Percentiles rank a stretch among this genome's conserved stretches.
Conservation (phyloP, 1,140 invertebrate species). For the Bombus consobrinus region DNA sequence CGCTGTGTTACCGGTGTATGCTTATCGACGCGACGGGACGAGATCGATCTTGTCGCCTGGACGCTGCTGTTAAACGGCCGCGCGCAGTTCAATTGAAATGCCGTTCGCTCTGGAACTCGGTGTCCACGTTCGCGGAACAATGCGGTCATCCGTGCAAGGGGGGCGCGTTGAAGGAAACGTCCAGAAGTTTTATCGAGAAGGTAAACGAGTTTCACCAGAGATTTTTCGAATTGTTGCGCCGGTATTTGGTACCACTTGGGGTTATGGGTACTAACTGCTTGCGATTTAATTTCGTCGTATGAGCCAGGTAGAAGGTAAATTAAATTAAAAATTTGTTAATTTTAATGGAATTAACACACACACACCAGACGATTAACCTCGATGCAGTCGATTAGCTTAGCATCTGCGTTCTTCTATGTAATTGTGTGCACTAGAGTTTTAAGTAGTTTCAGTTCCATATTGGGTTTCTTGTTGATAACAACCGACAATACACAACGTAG, state of each 20-base stretch:
- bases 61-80: neutral
- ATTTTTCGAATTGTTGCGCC: neutral
- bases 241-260: neutral
- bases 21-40: neutral
- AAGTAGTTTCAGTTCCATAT: no score
- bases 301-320: no score
- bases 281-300: no score
- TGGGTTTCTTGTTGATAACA: neutral
- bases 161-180: neutral
- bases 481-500: neutral
- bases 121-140: neutral
- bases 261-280: neutral
- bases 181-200: neutral
- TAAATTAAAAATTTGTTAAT: no score
- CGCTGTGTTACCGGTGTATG: neutral
- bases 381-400: no score
- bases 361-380: no score
- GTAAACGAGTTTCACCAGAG: neutral
- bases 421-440: no score
- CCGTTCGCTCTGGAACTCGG: neutral
- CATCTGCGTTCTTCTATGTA: no score
- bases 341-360: no score
- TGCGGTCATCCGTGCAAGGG: neutral
- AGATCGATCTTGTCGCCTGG: neutral
- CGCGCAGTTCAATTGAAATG: constrained; percentile 5